These are phyloP conservation scores for Ivindomyrus marchei DNA, from an alignment of 2,113 vertebrate species.

Conservation along the genomic window DNA sequence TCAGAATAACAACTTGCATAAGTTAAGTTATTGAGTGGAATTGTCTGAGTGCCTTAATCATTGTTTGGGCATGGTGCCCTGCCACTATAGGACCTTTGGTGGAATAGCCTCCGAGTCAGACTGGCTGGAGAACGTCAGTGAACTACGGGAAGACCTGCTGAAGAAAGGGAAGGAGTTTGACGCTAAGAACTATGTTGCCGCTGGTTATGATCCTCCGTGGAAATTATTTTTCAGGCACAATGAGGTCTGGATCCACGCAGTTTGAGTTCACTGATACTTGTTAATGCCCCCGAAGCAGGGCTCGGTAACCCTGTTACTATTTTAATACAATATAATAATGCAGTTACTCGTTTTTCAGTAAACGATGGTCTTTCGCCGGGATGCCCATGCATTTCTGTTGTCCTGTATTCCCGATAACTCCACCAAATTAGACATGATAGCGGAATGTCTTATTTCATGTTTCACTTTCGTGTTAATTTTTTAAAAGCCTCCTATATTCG, in stretches of 20 bases:
- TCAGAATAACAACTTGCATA: background rate
- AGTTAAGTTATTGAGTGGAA: background rate
- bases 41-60: background rate
- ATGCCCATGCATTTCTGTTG: background rate
- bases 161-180: constrained; percentile 32
- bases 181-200: background rate
- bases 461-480: background rate
- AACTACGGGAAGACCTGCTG: constrained; percentile 20
- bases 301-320: background rate
- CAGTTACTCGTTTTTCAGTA: background rate
- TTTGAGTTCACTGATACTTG: background rate
- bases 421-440: background rate
- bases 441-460: background rate
- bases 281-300: background rate
- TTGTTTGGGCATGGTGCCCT: too few species aligned
- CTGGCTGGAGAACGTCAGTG: background rate
- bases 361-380: background rate
- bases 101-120: rapidly evolving
- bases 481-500: background rate
- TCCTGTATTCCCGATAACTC: background rate
- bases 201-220: constrained; percentile 37
- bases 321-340: background rate
- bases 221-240: constrained; percentile 39
- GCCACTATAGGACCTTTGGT: constrained; percentile 30
- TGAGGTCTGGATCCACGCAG: constrained; percentile 47